phyloP scores from a whole-genome alignment of 2,113 vertebrate species.

The Nanger granti region DNA sequence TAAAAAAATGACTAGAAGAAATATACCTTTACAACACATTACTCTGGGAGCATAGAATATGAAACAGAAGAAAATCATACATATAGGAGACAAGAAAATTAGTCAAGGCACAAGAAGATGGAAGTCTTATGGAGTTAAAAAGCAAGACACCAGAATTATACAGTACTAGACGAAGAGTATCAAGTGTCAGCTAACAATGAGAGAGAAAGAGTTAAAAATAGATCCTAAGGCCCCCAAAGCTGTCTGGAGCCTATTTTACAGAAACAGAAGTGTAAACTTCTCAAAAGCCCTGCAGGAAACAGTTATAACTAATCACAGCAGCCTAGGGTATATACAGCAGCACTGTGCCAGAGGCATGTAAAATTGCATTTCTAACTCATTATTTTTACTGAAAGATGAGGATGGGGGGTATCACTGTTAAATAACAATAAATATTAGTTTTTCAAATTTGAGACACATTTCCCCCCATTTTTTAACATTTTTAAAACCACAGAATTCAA shows the following conservation, averaged over 20 bases:
- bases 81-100: neutral
- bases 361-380: neutral
- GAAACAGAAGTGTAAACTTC: neutral
- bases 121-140: neutral
- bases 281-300: neutral
- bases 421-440: neutral
- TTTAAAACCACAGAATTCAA: slow-evolving; percentile 29
- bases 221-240: neutral
- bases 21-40: neutral
- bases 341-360: neutral
- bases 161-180: neutral
- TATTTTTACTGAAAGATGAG: slow-evolving; percentile 7
- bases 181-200: neutral
- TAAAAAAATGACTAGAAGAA: neutral
- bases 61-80: neutral
- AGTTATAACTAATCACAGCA: neutral
- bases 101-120: neutral
- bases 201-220: neutral
- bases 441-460: slow-evolving; percentile 2
- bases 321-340: neutral
- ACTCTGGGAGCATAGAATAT: neutral
- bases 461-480: neutral
- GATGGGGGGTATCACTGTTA: neutral
- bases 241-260: neutral
- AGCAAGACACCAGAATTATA: neutral